Base-by-base conservation (phyloP, 2,888 invertebrate species). In the Xestia sexstrigata region DNA sequence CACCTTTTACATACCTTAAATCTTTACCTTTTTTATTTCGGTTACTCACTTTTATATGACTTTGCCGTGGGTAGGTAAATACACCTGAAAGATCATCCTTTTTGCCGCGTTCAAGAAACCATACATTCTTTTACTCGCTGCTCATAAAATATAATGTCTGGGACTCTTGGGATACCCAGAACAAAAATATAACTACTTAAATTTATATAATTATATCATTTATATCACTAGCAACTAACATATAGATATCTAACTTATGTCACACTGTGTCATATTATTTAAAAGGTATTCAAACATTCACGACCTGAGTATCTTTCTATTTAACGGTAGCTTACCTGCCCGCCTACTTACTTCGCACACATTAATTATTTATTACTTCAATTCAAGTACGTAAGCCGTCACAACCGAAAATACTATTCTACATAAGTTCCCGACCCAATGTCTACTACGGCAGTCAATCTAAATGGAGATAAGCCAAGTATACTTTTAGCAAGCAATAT, bases 241-340 rank as follows among this genome's bases (percentile, higher is more conserved):
- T 70, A 45, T 49, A 73, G 17, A 47, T 76, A 70, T 5, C 45
- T 73, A 45, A 47, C 35, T 30, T 47, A 72, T 70, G 75, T 17
- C 47, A 47, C 17, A 47, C 47, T 47, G 26, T 68, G 42, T n/a
- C 55, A 30, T 74, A 74, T 67, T 76, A 73, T 76, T 63, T 75
- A 70, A 77, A 66, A 85, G 74, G 23, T 65, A 72, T 76, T 76
- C 9, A 70, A 74, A 58, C 23, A 76, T 74, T 79, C 20, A 79
- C 66, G 55, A 68, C 49, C 35, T 60, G 7, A 49, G 55, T 71
- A 74, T 62, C 45, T 65, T 77, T 72, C 66, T 58, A 62, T 58
- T 15, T 20, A 39, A 39, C 60, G 8, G 11, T 47, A 74, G 13
- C 1, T 9, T 75, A 49, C 17, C 23, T 26, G 13, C 9, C 17